These are phyloP conservation scores for Neolamprologus tretocephalus DNA, from an alignment of 2,113 vertebrate species.

Conservation along the genomic window DNA sequence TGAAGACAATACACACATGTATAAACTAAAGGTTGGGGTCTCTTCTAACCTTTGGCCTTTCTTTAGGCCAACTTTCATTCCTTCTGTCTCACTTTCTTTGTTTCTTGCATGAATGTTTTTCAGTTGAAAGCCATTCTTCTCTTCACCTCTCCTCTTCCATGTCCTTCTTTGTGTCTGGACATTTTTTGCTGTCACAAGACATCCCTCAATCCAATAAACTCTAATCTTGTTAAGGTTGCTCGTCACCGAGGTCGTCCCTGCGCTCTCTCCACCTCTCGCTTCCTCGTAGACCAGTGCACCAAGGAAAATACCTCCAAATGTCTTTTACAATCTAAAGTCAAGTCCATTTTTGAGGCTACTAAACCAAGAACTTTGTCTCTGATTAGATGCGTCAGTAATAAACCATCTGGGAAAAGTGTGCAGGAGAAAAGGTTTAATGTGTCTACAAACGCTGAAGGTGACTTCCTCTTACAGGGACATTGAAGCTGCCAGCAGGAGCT, in stretches of 20 bases:
- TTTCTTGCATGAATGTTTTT: background rate
- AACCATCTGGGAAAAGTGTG: background rate
- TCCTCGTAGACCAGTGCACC: background rate
- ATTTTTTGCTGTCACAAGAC: conserved; percentile 52
- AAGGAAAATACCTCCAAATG: background rate
- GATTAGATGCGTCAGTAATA: background rate
- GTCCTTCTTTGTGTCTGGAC: background rate
- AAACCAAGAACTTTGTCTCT: background rate
- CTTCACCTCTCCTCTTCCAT: background rate
- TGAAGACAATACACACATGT: background rate
- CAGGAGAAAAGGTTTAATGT: background rate
- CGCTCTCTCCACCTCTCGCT: background rate
- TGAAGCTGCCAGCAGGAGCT: background rate
- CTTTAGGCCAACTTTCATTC: background rate
- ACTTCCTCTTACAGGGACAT: background rate
- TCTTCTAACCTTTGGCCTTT: background rate
- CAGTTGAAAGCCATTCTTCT: background rate
- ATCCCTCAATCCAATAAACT: conserved; percentile 60
- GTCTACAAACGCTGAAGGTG: background rate
- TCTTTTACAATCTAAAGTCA: background rate
- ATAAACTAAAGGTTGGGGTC: background rate
- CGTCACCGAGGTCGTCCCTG: background rate
- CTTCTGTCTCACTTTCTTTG: background rate
- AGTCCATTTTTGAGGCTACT: background rate
- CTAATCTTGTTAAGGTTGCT: conserved; percentile 60